Base-by-base conservation (phyloP, 2,113 vertebrate species). In the Corythaeola cristata region DNA sequence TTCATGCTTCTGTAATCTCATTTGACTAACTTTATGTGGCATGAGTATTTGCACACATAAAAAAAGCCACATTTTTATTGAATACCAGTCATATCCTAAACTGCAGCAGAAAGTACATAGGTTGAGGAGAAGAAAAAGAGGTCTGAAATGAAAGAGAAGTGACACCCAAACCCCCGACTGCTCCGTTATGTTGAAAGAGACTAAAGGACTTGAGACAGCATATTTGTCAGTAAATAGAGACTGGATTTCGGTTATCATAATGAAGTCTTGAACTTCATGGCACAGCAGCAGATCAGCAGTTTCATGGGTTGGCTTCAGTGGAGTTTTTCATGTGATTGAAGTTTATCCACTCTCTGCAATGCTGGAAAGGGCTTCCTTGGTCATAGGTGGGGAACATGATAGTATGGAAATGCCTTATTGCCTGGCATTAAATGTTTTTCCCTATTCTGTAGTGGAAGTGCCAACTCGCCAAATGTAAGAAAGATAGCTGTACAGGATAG, bases 51-150 rank as follows among this genome's bases (percentile, higher is more conserved):
- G 27, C 12, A 58, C 26, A 8, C 4, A n/a, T 28, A 7, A 64
- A 52, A 52, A 64, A 62, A 6, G 3, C 7, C 6, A 3, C 72
- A 24, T 39, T 47, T 93, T 76, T 76, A 3, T 64, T 32, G 24
- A 82, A 80, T 52, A 6, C 4, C 18, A 7, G 19, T 64, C 68
- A 30, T 47, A 47, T 84, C 60, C n/a, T 60, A 39, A 64, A 76
- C 26, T 0, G 0, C 15, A 76, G 18, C 8, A 8, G 67, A 32
- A 50, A 6, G 3, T 47, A 44, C 20, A 21, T 19, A 9, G 16
- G 3, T 33, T 82, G 44, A 71, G 10, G 35, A 73, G 76, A 76
- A 86, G 30, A 69, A 60, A 67, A 90, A 49, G 3, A 14, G 8
- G 35, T 30, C 11, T 73, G 45, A 77, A 96, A 88, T 44, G 23